Evolutionary conservation across 2,888 invertebrate species (phyloP).

Genomic region (Epinotia bilunana): DNA sequence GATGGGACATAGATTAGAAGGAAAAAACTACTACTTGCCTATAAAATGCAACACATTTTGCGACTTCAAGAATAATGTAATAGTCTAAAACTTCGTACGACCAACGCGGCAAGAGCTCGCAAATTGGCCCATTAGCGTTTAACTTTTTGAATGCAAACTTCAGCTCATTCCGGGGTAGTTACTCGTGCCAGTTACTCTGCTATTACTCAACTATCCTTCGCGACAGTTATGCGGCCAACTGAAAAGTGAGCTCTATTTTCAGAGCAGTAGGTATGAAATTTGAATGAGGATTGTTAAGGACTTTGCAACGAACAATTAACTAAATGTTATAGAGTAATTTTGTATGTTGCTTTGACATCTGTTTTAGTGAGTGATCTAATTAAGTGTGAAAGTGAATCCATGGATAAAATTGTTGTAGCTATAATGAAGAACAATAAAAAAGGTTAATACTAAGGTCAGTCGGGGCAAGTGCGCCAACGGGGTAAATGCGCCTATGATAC

Average conservation of each 20-base stretch:
- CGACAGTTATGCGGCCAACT: not conserved
- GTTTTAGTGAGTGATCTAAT: not conserved
- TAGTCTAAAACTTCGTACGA: constrained; percentile 5
- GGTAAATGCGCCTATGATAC: no score
- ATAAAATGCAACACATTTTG: not conserved
- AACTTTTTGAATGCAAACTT: constrained; percentile 36
- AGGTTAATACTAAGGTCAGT: no score
- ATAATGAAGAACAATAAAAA: no score
- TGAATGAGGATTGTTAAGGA: not conserved
- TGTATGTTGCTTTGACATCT: not conserved
- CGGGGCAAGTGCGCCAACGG: no score
- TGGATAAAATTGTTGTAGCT: not conserved
- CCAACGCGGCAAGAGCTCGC: not conserved
- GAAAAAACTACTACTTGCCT: not conserved
- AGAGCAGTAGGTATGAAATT: not conserved
- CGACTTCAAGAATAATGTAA: not conserved
- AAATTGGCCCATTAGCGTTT: constrained; percentile 34
- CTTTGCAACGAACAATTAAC: constrained; percentile 8
- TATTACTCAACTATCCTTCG: not conserved
- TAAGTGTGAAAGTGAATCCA: not conserved
- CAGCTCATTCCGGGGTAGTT: constrained; percentile 21
- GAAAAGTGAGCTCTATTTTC: not conserved
- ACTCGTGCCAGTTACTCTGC: constrained; percentile 21
- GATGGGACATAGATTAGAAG: no score
- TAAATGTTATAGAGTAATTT: constrained; percentile 1